phyloP scores from a whole-genome alignment of 2,113 vertebrate species.

The Stomatorhinus ivindoensis region DNA sequence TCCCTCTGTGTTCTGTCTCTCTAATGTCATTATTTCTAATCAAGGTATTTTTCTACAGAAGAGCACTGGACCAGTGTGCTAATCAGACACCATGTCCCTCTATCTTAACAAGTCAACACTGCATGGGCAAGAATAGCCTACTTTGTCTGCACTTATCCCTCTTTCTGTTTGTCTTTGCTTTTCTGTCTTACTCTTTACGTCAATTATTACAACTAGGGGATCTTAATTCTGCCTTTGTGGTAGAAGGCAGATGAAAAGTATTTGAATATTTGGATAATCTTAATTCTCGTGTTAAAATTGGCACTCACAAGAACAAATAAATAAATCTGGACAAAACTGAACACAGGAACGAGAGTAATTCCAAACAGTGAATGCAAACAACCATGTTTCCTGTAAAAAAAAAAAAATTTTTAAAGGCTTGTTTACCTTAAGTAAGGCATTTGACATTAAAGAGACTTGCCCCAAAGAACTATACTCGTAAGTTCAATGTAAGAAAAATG shows the following conservation, averaged over 20 bases:
- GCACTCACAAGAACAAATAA: background rate
- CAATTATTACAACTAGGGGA: background rate
- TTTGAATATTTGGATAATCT: background rate
- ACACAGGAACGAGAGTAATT: background rate
- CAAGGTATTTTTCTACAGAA: slow-evolving; percentile 55
- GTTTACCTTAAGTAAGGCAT: background rate
- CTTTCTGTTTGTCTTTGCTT: background rate
- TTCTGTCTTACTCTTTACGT: background rate
- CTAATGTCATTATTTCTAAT: slow-evolving; percentile 58
- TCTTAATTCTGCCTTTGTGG: too few relatives aligned
- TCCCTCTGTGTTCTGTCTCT: slow-evolving; percentile 25
- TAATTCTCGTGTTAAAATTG: background rate
- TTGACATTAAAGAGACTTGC: background rate
- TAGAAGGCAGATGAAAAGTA: too few relatives aligned
- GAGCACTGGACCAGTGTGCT: slow-evolving; percentile 34
- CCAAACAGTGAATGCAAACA: background rate
- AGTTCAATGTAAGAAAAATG: background rate
- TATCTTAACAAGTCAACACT: background rate
- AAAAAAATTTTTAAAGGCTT: background rate
- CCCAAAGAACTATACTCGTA: background rate
- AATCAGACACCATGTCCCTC: slow-evolving; percentile 37
- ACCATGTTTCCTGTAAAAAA: background rate
- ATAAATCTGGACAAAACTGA: background rate
- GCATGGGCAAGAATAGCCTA: background rate
- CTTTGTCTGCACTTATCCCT: background rate